Conservation (phyloP, 2,113 vertebrate genomes). For the Cavia aperea region DNA sequence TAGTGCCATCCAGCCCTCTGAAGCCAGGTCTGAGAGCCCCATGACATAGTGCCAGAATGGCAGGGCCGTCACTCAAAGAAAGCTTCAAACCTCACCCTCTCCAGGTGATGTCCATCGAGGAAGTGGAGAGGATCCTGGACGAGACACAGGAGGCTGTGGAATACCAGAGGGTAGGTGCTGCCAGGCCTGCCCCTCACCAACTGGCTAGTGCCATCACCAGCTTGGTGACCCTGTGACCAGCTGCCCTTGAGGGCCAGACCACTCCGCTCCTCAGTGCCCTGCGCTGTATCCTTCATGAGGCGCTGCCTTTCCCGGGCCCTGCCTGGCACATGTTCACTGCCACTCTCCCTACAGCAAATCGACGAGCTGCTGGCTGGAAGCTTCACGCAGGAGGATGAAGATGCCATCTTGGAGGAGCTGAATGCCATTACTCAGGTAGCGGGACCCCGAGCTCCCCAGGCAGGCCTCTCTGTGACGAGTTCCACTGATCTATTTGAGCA, state of each 20-base stretch:
- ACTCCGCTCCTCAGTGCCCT: rapidly evolving
- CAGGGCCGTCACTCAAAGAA: background rate
- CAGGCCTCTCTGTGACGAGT: background rate
- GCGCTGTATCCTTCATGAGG: background rate
- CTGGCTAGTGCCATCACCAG: rapidly evolving
- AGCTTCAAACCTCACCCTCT: background rate
- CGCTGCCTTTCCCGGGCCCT: rapidly evolving
- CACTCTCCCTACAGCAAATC: slow-evolving; percentile 84
- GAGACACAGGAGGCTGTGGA: slow-evolving; percentile 95
- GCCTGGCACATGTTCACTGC: background rate
- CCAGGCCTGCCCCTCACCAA: background rate
- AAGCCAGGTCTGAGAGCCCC: background rate
- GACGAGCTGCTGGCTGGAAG: slow-evolving; percentile 90
- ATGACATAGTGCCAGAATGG: background rate
- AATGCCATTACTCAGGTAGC: slow-evolving; percentile 89
- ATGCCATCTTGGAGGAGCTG: slow-evolving; percentile 90
- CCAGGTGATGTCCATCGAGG: slow-evolving; percentile 95
- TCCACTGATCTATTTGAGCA: background rate
- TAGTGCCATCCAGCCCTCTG: rapidly evolving
- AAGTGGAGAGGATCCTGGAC: slow-evolving; percentile 95
- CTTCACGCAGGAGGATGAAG: slow-evolving; percentile 89
- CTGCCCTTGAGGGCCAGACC: background rate
- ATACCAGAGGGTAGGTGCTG: slow-evolving; percentile 86
- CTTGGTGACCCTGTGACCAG: rapidly evolving
- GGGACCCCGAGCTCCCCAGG: background rate